Evolutionary conservation across 2,797 vertebrate genomes (phyloP).

Genomic region (Argyrosomus regius): DNA sequence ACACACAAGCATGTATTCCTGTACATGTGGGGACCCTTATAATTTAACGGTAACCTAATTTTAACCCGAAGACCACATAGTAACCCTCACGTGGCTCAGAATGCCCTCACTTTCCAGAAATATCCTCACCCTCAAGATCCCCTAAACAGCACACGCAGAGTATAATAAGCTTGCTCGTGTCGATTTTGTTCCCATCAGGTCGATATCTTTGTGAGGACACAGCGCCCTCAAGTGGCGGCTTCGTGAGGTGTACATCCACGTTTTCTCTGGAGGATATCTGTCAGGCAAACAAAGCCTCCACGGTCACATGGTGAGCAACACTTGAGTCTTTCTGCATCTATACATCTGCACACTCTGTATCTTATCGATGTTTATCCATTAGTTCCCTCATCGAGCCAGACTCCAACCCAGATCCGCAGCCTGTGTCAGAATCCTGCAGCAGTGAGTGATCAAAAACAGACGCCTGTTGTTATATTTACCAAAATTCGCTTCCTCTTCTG

Average conservation of each 20-base stretch:
- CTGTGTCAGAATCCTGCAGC: conserved; percentile 39
- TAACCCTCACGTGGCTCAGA: background rate
- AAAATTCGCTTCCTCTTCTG: background rate
- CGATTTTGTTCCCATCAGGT: conserved; percentile 40
- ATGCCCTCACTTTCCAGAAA: background rate
- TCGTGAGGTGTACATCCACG: conserved; percentile 55
- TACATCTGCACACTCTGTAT: background rate
- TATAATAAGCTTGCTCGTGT: background rate
- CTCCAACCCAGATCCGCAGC: background rate
- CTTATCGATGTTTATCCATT: background rate
- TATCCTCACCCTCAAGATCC: background rate
- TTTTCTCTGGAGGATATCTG: conserved; percentile 59
- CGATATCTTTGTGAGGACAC: conserved; percentile 51
- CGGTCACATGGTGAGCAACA: conserved; percentile 61
- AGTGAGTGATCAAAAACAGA: conserved; percentile 59
- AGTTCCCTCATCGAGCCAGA: conserved; percentile 61
- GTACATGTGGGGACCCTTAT: background rate
- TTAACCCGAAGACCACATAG: too few relatives aligned
- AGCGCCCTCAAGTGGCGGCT: conserved; percentile 39
- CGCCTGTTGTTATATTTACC: background rate
- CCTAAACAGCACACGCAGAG: background rate
- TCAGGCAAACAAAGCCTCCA: background rate
- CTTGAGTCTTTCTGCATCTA: background rate
- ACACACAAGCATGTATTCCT: background rate
- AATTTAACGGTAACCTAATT: background rate